A percentile compares a stretch with the other conserved stretches of the same genome.
Evolutionary conservation across 2,113 vertebrate genomes (phyloP).

Genomic region (Reinhardtius hippoglossoides): DNA sequence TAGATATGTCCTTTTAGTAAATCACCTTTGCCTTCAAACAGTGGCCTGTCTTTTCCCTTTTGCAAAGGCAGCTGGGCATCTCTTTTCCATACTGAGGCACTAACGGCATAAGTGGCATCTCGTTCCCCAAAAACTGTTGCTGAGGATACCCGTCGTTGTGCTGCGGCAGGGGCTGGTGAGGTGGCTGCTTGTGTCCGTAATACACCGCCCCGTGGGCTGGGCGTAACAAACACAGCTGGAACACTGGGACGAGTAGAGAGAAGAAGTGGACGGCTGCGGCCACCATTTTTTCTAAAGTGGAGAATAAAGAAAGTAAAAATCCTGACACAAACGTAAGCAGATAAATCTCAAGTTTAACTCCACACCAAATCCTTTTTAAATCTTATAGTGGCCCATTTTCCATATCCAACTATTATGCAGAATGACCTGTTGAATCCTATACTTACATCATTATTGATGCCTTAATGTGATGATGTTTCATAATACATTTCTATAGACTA

Average conservation of each 20-base stretch:
- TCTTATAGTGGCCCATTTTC: too few species aligned
- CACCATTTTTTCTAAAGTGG: conserved; percentile 73
- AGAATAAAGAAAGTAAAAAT: conserved; percentile 6
- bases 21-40: conserved; percentile 89
- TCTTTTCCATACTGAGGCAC: conserved; percentile 91
- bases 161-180: conserved; percentile 89
- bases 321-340: neutral
- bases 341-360: neutral
- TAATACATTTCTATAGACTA: too few species aligned
- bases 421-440: too few species aligned
- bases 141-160: conserved; percentile 89
- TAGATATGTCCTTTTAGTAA: neutral
- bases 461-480: too few species aligned
- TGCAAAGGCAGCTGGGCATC: conserved; percentile 87
- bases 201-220: conserved; percentile 86
- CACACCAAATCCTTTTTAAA: neutral
- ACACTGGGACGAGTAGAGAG: conserved; percentile 77
- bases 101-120: conserved; percentile 83
- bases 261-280: conserved; percentile 61
- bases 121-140: conserved; percentile 89
- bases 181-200: conserved; percentile 91
- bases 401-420: too few species aligned
- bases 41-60: conserved; percentile 86
- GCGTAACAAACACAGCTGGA: conserved; percentile 81
- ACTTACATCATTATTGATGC: too few species aligned